These are phyloP conservation scores for Dryadula phaetusa DNA, from an alignment of 2,888 invertebrate species.

Conservation along the genomic window DNA sequence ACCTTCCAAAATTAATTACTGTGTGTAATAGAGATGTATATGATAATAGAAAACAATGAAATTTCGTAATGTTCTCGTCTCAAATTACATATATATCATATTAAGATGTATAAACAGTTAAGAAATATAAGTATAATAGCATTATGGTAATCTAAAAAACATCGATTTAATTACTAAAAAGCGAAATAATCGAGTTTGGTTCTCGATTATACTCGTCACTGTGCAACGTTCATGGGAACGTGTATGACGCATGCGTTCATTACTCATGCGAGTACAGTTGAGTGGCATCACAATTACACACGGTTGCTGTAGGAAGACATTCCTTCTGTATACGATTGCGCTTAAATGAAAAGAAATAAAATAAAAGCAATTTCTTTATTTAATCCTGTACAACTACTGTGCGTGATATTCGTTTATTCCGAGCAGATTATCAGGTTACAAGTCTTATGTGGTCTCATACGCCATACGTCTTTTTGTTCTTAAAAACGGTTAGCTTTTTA, in stretches of 20 bases:
- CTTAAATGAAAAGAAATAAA: slow-evolving; percentile 21
- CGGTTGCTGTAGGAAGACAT: slow-evolving; percentile 43
- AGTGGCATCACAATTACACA: slow-evolving; percentile 49
- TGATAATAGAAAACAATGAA: not conserved
- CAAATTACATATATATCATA: not conserved
- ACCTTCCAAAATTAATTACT: too few species aligned
- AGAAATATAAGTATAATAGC: not conserved
- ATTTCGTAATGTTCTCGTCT: not conserved
- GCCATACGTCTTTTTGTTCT: not conserved
- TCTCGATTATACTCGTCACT: slow-evolving; percentile 26
- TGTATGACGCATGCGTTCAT: slow-evolving; percentile 53
- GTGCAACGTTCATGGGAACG: slow-evolving; percentile 50
- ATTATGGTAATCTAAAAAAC: not conserved
- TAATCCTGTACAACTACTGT: slow-evolving; percentile 1
- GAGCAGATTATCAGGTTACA: slow-evolving; percentile 6
- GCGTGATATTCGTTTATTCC: not conserved
- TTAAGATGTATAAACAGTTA: not conserved
- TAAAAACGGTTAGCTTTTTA: not conserved
- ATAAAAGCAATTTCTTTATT: slow-evolving; percentile 13
- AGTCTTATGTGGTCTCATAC: not conserved
- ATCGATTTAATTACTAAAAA: not conserved
- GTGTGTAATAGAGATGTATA: not conserved
- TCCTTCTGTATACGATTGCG: slow-evolving; percentile 35
- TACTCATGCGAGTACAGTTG: slow-evolving; percentile 49
- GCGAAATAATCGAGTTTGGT: not conserved